Percentiles rank a stretch among this genome's conserved stretches.
These are phyloP conservation scores for Myzus persicae DNA, from an alignment of 1,140 invertebrate genomes.

Conservation along the genomic window DNA sequence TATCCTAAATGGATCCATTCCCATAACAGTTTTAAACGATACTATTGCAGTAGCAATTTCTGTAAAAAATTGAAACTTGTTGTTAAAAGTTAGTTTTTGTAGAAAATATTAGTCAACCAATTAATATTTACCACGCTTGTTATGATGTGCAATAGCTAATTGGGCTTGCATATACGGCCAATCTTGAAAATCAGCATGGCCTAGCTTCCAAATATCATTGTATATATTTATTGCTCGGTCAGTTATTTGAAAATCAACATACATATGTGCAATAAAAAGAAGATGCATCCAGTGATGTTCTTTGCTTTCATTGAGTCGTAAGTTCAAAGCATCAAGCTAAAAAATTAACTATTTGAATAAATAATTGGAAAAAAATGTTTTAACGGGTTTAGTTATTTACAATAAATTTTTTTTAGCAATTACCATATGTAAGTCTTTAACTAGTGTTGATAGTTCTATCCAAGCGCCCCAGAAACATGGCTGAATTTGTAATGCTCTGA, in stretches of 20 bases:
- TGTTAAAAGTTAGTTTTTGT: background rate
- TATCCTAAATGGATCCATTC: constrained; percentile 88
- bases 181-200: constrained; percentile 78
- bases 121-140: constrained; percentile 77
- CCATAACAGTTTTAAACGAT: constrained; percentile 81
- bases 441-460: constrained; percentile 85
- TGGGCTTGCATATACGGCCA: constrained; percentile 91
- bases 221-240: constrained; percentile 89
- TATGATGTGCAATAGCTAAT: constrained; percentile 92
- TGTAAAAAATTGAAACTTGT: constrained; percentile 65
- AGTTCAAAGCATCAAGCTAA: constrained; percentile 68
- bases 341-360: constrained; percentile 17
- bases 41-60: constrained; percentile 89
- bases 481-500: constrained; percentile 79
- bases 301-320: constrained; percentile 72
- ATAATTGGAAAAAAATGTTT: background rate
- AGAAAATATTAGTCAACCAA: background rate
- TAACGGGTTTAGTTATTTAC: background rate
- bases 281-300: constrained; percentile 94
- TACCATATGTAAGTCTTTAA: constrained; percentile 74
- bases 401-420: background rate
- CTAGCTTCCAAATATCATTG: constrained; percentile 68
- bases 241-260: constrained; percentile 88
- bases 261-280: constrained; percentile 90
- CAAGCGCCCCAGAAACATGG: constrained; percentile 93